Percentiles rank a stretch among this genome's conserved stretches.
These are phyloP conservation scores for Heterochromis multidens DNA, from an alignment of 2,113 vertebrate genomes.

Conservation along the genomic window DNA sequence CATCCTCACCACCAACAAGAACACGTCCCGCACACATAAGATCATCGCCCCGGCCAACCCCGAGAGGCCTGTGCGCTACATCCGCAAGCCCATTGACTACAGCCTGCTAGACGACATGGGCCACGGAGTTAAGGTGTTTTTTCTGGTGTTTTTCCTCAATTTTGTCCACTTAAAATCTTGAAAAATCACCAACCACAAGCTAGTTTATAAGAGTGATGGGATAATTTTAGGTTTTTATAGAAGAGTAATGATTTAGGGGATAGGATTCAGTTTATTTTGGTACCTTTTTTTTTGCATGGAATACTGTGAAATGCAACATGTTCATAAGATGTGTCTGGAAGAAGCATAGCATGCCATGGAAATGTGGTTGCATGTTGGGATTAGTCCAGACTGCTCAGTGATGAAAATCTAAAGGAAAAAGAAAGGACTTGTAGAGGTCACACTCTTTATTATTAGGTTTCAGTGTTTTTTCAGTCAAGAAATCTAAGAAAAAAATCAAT, in stretches of 20 bases:
- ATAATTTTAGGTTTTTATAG: background rate
- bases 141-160: background rate
- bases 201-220: background rate
- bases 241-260: background rate
- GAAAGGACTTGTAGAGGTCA: constrained; percentile 25
- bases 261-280: background rate
- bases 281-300: background rate
- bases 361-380: background rate
- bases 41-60: constrained; percentile 98
- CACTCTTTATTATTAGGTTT: constrained; percentile 1
- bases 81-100: constrained; percentile 98
- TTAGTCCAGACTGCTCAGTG: background rate
- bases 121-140: constrained; percentile 90
- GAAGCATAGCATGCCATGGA: background rate
- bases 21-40: constrained; percentile 98
- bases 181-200: background rate
- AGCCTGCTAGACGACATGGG: constrained; percentile 98
- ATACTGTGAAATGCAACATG: background rate
- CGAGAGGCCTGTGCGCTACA: constrained; percentile 97
- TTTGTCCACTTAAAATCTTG: background rate
- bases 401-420: background rate
- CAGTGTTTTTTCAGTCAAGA: constrained; percentile 16
- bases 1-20: constrained; percentile 99
- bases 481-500: constrained; percentile 37
- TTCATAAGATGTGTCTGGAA: background rate